Base-by-base conservation (phyloP, 2,113 vertebrate genomes). In the Triplophysa dalaica region DNA sequence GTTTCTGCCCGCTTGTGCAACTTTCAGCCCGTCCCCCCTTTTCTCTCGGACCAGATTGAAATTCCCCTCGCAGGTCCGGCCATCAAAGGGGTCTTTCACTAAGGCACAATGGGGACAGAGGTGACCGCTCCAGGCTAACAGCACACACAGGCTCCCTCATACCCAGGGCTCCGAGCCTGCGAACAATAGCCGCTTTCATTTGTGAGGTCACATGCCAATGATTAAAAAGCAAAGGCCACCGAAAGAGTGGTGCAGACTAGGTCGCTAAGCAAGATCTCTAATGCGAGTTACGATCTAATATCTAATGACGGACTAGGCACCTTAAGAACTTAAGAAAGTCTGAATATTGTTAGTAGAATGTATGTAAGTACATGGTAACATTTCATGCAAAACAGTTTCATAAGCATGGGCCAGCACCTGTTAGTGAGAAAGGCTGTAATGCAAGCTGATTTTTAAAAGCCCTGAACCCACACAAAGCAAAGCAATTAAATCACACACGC, bases 1-100 rank as follows among this genome's bases (percentile, higher is more conserved):
- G 67, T 62, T 43, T 69, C 38, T 2, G 56, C 26, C 67, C 11
- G 66, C 67, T 70, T 70, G 77, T 72, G 45, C 24, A 50, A 79
- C 43, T 50, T 70, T 72, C 56, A 79, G 60, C 41, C 43, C 73
- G 38, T 67, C 48, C 83, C n/a, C 70, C 61, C 4, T 43, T 52
- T 64, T 72, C 58, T 64, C 24, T 86, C 74, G 60, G 81, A 61
- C 75, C 72, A 82, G 79, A 87, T 75, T 87, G 74, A 19, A 86
- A 88, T 85, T 85, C 83, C 84, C 66, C 76, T 83, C 52, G 75
- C 67, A 21, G 50, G 88, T 85, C 85, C 72, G 86, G 68, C 74
- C 73, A 91, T 92, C 90, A 93, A 92, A 92, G 87, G 75, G 81
- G 82, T 82, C 84, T 90, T 93, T 93, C 88, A 92, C 81, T 82